Evolutionary conservation across 2,113 vertebrate genomes (phyloP), one percentile per base, ranked within the genome.

Genomic region (Hippocampus mohnikei): DNA sequence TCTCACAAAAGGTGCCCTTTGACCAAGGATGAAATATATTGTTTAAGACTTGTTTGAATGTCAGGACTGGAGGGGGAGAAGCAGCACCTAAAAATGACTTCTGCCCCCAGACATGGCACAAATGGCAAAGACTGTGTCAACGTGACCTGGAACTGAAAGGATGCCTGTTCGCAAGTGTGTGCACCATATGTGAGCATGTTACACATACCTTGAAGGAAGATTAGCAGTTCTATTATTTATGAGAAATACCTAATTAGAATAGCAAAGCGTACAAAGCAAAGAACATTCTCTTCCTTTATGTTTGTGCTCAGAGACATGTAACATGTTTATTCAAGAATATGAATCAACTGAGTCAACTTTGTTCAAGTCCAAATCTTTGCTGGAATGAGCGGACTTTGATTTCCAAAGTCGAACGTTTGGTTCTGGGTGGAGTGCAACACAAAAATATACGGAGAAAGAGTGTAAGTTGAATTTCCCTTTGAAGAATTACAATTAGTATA

Each of bases 91-190:
- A 82, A 82, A 74, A 79, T 78, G 82, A 46, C 69, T 71, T 37
- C 77, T 76, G 72, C 84, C 80, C 85, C 75, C 76, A 83, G 81
- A 81, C 72, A 85, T 77, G 69, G 74, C 70, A 74, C 66, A 81
- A 81, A 86, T 80, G 78, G 77, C 75, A 84, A 55, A 59, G 73
- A 81, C 66, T 75, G 80, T 80, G 81, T 85, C 82, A 85, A 85
- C 74, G 81, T 88, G 85, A 90, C 79, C 81, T 81, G 84, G 71
- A 67, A 67, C 13, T 62, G 48, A 44, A 73, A 73, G 41, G 62
- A 72, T 21, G 41, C 29, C 72, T 78, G 27, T 69, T 74, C 76
- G 62, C 77, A 63, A 33, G 41, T 48, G 29, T 66, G 67, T 40
- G 48, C n/a, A 52, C 44, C 52, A 25, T 63, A 58, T 55, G 60